phyloP scores from a whole-genome alignment of 2,113 vertebrate species.

The Gymnogyps californianus region DNA sequence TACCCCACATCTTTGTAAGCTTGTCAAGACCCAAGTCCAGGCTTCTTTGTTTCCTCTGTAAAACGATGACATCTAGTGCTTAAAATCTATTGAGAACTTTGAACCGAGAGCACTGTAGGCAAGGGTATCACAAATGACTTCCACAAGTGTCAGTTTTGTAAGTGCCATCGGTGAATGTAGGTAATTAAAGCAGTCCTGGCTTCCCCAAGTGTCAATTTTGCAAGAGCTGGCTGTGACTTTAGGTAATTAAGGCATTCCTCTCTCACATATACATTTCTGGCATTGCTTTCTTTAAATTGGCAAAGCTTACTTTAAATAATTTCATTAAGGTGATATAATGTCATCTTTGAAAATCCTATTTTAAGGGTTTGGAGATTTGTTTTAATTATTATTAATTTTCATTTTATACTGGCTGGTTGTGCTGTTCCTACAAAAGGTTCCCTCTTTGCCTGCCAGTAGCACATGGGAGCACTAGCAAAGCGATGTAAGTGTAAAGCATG shows the following conservation, averaged over 20 bases:
- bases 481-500: neutral
- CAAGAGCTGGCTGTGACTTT: neutral
- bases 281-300: neutral
- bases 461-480: neutral
- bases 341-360: neutral
- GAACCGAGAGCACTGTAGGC: neutral
- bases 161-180: neutral
- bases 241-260: neutral
- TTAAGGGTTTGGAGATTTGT: neutral
- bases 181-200: neutral
- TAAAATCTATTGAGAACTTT: neutral
- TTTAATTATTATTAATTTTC: neutral
- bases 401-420: neutral
- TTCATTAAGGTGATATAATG: neutral
- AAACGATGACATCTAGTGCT: slow-evolving; percentile 55
- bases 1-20: neutral
- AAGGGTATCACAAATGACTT: neutral
- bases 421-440: neutral
- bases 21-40: neutral
- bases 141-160: neutral
- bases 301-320: neutral
- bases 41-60: slow-evolving; percentile 36
- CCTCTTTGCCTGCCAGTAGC: neutral
- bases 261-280: fast-evolving
- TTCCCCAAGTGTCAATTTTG: neutral